Evolutionary conservation across 2,113 vertebrate species (phyloP).

Genomic region (Ceyx margarethae): DNA sequence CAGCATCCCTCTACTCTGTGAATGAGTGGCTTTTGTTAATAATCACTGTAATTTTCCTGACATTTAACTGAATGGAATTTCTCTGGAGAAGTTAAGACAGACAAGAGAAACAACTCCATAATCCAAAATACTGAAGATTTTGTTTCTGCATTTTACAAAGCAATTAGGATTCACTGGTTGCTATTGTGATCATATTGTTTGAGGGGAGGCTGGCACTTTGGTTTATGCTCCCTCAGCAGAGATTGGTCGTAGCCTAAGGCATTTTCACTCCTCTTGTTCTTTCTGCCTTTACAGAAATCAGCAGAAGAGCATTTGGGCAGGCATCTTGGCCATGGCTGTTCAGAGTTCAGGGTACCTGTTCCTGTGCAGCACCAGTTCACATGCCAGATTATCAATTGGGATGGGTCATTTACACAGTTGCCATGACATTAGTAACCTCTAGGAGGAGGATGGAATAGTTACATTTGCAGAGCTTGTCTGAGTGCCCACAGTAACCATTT

Average conservation of each 20-base stretch:
- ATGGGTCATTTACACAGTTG: accelerated
- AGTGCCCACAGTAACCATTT: not conserved
- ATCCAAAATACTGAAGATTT: not conserved
- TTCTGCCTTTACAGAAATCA: not conserved
- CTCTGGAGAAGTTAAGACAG: not conserved
- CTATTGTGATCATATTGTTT: not conserved
- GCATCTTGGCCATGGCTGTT: not conserved
- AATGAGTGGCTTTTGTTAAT: not conserved
- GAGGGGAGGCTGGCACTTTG: not conserved
- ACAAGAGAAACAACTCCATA: not conserved
- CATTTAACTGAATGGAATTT: not conserved
- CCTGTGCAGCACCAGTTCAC: not conserved
- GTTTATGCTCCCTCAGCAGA: not conserved
- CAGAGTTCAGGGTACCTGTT: not conserved
- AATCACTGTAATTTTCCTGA: not conserved
- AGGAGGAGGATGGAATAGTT: not conserved
- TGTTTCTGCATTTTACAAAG: not conserved
- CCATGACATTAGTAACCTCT: not conserved
- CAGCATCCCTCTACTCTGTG: not conserved
- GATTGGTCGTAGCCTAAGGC: not conserved
- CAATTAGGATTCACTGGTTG: not conserved
- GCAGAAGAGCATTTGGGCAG: not conserved
- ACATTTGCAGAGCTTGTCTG: not conserved
- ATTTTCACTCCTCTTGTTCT: not conserved
- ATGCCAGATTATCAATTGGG: not conserved